Evolutionary conservation across 2,113 vertebrate genomes (phyloP).

Genomic region (Pycnonotus jocosus): DNA sequence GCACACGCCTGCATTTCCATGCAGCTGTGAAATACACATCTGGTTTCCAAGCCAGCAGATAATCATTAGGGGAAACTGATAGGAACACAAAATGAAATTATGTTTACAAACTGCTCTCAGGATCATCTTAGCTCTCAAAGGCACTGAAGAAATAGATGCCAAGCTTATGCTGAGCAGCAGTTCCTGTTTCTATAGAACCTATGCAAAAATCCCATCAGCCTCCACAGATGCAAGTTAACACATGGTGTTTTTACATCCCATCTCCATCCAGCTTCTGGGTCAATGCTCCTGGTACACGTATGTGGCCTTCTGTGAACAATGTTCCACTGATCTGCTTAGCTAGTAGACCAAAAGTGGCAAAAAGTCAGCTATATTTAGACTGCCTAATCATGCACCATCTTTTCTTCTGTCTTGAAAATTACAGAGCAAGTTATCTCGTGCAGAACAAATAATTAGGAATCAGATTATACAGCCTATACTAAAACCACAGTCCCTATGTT

Average conservation of each 20-base stretch:
- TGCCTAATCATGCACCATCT: background rate
- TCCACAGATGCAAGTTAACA: background rate
- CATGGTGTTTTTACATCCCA: fast-evolving
- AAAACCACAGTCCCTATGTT: background rate
- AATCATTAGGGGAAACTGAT: background rate
- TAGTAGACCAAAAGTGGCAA: background rate
- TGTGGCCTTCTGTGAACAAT: background rate
- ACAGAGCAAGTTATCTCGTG: background rate
- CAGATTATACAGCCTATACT: background rate
- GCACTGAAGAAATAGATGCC: background rate
- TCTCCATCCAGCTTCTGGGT: background rate
- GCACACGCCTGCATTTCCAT: background rate
- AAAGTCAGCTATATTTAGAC: background rate
- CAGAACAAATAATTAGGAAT: background rate
- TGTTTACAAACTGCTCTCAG: background rate
- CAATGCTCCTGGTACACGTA: fast-evolving
- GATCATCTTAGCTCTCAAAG: background rate
- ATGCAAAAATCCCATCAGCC: background rate
- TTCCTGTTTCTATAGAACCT: background rate
- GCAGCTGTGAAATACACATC: background rate
- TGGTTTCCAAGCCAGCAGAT: background rate
- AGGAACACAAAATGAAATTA: background rate
- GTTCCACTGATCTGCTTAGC: background rate
- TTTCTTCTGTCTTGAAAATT: background rate
- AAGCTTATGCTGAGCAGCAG: background rate